Evolutionary conservation across 2,888 invertebrate species (phyloP).

Genomic region (Petrolisthes manimaculis): DNA sequence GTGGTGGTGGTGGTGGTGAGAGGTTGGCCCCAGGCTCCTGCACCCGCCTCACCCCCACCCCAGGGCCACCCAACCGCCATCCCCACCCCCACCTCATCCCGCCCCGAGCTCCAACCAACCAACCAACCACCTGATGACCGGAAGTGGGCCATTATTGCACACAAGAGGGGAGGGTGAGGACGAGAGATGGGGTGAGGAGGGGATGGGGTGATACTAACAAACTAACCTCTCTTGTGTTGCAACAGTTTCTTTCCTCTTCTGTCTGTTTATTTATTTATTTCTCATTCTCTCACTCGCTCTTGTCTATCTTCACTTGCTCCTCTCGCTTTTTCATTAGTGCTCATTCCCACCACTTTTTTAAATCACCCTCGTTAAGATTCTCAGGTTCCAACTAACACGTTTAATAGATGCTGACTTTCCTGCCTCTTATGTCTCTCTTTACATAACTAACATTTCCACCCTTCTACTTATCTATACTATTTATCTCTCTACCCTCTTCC

Average conservation of each 20-base stretch:
- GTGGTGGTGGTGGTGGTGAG: background rate
- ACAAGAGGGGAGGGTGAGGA: slow-evolving; percentile 30
- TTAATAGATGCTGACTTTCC: background rate
- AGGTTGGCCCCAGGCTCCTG: background rate
- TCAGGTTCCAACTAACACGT: background rate
- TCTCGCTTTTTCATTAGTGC: background rate
- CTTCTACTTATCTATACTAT: background rate
- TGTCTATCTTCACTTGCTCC: background rate
- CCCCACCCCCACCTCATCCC: background rate
- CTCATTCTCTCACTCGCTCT: background rate
- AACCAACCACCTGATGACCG: slow-evolving; percentile 39
- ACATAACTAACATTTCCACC: background rate
- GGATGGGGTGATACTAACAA: no score
- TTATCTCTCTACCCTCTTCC: background rate
- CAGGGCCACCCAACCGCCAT: background rate
- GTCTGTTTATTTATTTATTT: slow-evolving; percentile 1
- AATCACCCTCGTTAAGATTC: background rate
- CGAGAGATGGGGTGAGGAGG: slow-evolving; percentile 40
- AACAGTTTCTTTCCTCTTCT: background rate
- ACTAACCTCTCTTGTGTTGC: background rate
- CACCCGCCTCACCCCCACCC: background rate
- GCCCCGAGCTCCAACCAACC: slow-evolving; percentile 15
- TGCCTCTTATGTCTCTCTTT: background rate
- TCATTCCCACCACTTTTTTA: background rate
- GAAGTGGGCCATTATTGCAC: slow-evolving; percentile 40